Percentiles rank a stretch among this genome's conserved stretches.
Conservation (phyloP, 2,797 vertebrate species). For the Ibycter americanus region DNA sequence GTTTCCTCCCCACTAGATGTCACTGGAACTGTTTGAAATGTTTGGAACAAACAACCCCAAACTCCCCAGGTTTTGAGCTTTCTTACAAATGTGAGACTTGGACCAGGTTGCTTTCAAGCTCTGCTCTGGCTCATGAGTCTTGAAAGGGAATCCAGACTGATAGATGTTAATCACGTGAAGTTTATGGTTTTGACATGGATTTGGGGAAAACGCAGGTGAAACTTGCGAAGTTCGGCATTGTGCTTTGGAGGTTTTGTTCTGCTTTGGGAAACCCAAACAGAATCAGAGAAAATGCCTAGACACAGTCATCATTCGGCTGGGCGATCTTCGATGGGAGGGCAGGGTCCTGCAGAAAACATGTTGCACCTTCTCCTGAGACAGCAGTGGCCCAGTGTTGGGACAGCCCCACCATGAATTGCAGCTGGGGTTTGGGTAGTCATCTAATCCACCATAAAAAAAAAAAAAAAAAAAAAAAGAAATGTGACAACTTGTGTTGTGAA, state of each 20-base stretch:
- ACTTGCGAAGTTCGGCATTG: not conserved
- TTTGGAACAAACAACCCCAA: slow-evolving; percentile 57
- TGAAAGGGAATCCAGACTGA: not conserved
- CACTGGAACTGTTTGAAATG: slow-evolving; percentile 71
- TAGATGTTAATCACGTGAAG: no score
- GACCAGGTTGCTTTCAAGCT: not conserved
- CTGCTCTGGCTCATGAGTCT: not conserved
- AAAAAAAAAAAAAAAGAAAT: not conserved
- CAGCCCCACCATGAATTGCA: not conserved
- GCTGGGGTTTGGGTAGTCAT: not conserved
- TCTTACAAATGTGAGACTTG: not conserved
- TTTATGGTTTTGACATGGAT: not conserved
- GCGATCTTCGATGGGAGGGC: not conserved
- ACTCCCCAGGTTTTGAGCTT: slow-evolving; percentile 8
- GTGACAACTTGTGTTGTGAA: not conserved
- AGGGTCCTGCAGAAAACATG: not conserved
- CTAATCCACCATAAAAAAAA: not conserved
- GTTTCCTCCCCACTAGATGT: slow-evolving; percentile 72
- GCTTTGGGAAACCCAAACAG: not conserved
- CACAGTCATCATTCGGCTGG: rapidly evolving
- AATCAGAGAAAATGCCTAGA: not conserved
- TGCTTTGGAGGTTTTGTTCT: not conserved
- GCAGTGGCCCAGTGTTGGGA: not conserved
- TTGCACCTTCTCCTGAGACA: not conserved
- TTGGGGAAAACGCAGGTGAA: not conserved